Percentiles rank a stretch among this genome's conserved stretches.
Conservation (phyloP, 2,888 invertebrate species). For the Prosapia bicincta region DNA sequence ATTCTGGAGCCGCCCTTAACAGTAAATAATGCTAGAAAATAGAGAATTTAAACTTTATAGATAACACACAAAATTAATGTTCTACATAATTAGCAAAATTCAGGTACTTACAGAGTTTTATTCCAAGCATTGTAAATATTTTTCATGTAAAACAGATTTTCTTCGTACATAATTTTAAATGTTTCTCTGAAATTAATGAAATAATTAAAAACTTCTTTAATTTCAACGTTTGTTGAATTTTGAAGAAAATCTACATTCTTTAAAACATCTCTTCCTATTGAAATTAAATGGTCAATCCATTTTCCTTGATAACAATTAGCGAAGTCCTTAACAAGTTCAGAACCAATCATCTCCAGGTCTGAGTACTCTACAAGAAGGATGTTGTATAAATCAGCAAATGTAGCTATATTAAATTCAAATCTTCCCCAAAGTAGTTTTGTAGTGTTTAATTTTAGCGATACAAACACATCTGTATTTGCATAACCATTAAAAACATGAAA, state of each 20-base stretch:
- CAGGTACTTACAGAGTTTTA: too few species aligned
- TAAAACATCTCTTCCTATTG: not conserved
- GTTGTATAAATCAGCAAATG: not conserved
- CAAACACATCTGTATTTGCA: conserved; percentile 38
- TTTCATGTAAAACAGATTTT: not conserved
- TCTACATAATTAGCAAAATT: too few species aligned
- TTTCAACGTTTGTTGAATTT: not conserved
- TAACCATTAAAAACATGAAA: conserved; percentile 38
- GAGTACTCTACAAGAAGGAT: not conserved
- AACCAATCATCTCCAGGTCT: not conserved
- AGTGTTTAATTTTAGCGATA: conserved; percentile 41
- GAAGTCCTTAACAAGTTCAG: not conserved
- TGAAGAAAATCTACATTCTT: not conserved
- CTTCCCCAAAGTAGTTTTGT: conserved; percentile 40
- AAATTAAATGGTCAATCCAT: not conserved
- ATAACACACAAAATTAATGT: too few species aligned
- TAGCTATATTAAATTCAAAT: conserved; percentile 11
- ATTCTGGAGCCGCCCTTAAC: too few species aligned
- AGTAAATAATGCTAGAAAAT: too few species aligned
- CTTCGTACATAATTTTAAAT: not conserved
- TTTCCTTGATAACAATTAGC: not conserved
- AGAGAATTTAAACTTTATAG: too few species aligned
- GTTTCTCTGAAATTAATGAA: not conserved
- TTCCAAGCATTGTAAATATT: not conserved
- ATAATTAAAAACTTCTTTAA: not conserved